These are phyloP conservation scores for Rissa tridactyla DNA, from an alignment of 2,113 vertebrate species.

Conservation along the genomic window DNA sequence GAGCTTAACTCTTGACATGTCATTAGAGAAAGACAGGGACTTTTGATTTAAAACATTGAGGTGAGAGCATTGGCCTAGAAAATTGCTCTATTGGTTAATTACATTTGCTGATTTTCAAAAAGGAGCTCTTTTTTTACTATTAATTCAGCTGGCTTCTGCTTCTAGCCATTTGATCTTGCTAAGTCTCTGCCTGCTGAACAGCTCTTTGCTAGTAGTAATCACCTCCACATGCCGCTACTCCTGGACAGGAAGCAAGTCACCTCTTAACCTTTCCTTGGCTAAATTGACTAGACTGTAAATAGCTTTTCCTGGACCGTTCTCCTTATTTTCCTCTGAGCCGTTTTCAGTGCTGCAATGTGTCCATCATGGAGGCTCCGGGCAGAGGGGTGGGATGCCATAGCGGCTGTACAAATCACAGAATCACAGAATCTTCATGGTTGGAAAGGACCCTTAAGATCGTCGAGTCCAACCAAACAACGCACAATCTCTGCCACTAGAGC, in stretches of 20 bases:
- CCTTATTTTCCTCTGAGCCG: not conserved
- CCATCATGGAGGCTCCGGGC: fast-evolving
- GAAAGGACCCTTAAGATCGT: too few relatives aligned
- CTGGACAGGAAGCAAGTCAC: not conserved
- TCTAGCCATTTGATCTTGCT: not conserved
- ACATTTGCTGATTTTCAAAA: not conserved
- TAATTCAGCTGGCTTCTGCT: not conserved
- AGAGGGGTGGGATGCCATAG: not conserved
- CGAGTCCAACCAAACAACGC: too few relatives aligned
- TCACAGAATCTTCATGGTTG: too few relatives aligned
- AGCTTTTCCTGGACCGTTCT: not conserved
- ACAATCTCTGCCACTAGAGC: too few relatives aligned
- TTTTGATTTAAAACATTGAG: not conserved
- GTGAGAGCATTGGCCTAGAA: not conserved
- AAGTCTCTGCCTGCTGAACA: not conserved
- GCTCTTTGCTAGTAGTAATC: not conserved
- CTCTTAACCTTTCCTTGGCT: not conserved
- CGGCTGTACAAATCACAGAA: not conserved
- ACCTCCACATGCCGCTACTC: not conserved
- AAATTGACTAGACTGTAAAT: not conserved
- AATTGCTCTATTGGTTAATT: not conserved
- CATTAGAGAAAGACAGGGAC: not conserved
- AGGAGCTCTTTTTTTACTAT: not conserved
- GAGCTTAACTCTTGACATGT: not conserved
- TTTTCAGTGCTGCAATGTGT: not conserved